Evolutionary conservation across 23 tunicate species (phyloP).

Genomic region (Trididemnum clinides): DNA sequence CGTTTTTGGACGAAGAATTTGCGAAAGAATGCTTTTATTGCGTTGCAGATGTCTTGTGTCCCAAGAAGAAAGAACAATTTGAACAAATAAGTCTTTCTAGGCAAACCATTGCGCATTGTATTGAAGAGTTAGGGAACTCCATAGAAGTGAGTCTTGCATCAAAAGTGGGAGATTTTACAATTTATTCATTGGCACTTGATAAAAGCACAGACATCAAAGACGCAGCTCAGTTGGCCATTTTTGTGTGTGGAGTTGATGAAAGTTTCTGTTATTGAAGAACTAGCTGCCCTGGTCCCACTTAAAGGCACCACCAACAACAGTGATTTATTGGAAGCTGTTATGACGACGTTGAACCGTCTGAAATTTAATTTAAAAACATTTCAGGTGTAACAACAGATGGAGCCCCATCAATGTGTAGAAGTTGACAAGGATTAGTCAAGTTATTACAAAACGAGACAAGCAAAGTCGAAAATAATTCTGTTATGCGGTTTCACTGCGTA

Average conservation of each 20-base stretch:
- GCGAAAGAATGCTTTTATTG: constrained; percentile 44
- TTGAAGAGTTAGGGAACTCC: constrained; percentile 25
- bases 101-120: constrained; percentile 21
- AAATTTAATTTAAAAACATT: constrained; percentile 16
- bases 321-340: constrained; percentile 24
- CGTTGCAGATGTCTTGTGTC: constrained; percentile 39
- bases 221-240: constrained; percentile 38
- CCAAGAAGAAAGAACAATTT: constrained; percentile 42
- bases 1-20: constrained; percentile 48
- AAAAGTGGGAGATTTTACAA: constrained; percentile 27
- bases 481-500: constrained; percentile 49
- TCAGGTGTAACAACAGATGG: constrained; percentile 36
- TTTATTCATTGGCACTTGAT: constrained; percentile 40
- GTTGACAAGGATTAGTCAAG: constrained; percentile 15
- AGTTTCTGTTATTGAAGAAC: constrained; percentile 34
- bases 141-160: constrained; percentile 28
- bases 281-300: constrained; percentile 34
- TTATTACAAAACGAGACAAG: constrained; percentile 37
- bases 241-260: constrained; percentile 29
- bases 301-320: constrained; percentile 37
- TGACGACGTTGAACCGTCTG: constrained; percentile 8
- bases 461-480: constrained; percentile 33
- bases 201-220: constrained; percentile 36
- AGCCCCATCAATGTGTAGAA: constrained; percentile 33
- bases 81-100: constrained; percentile 38